Base-by-base conservation (phyloP, 2,797 vertebrate species). In the Argyrosomus regius region DNA sequence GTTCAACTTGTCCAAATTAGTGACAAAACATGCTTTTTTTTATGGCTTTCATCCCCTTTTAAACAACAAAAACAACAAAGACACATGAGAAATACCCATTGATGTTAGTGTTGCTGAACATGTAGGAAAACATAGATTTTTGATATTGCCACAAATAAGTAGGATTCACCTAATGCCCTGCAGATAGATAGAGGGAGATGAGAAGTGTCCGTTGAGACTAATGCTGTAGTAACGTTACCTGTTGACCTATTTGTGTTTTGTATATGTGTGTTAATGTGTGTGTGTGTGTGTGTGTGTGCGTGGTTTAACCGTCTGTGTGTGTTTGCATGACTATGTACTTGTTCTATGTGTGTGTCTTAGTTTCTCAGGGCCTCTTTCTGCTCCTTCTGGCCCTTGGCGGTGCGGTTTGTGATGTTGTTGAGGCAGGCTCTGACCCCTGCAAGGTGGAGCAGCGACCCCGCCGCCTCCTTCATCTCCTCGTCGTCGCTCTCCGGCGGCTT, bases 61-160 rank as follows among this genome's bases (percentile, higher is more conserved):
- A 96, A 93, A 92, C 82, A 89, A 93, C 87, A 75, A 83, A 91
- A 92, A 96, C 93, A 96, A 95, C 95, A 91, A 91, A 95, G 94
- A 95, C 86, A 72, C 82, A 92, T 94, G 93, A 93, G 89, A 94
- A 91, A 92, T 91, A 92, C 91, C 92, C 93, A 92, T 80, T 54
- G 85, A 90, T 92, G 93, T 93, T 94, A 93, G 92, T 92, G 93
- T 93, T 90, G 91, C 86, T 92, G 92, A 93, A 94, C 93, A 93
- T 93, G 92, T 93, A 94, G 93, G 93, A 95, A 94, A 95, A 97
- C 94, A 94, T 94, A 93, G 96, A 96, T 96, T 96, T 96, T 96
- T 97, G 96, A 97, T 99, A 99, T 99, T 99, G 98, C 98, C 97
- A 99, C 97, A 97, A 97, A 97, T 97, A 96, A 97, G 97, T 97